These are phyloP conservation scores for Poeciliopsis infans DNA, from an alignment of 2,797 vertebrate genomes.

Conservation along the genomic window DNA sequence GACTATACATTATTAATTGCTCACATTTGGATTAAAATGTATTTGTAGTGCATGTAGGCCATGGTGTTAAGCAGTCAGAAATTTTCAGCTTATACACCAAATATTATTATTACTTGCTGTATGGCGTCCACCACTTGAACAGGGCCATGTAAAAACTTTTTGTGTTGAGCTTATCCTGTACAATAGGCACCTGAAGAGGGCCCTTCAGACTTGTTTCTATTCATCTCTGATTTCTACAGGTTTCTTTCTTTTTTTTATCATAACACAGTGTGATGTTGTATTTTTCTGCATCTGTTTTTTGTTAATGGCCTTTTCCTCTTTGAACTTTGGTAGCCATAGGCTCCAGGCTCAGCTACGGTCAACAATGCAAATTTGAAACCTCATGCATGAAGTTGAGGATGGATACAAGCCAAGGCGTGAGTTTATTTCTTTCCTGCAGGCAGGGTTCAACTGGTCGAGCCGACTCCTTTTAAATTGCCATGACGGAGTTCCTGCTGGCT, in stretches of 20 bases:
- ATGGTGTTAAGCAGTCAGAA: not conserved
- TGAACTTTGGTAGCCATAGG: slow-evolving; percentile 4
- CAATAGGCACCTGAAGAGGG: not conserved
- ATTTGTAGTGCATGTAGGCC: not conserved
- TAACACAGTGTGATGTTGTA: not conserved
- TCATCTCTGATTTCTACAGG: not conserved
- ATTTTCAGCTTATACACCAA: not conserved
- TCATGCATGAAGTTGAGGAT: slow-evolving; percentile 12
- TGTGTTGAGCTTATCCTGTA: not conserved
- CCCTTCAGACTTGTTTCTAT: not conserved
- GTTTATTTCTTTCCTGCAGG: not conserved
- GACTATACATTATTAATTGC: not conserved
- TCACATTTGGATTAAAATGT: not conserved
- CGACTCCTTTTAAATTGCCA: not conserved
- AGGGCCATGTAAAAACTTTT: not conserved
- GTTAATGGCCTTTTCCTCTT: not conserved
- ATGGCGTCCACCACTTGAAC: not conserved
- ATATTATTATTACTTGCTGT: not conserved
- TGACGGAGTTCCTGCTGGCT: not conserved
- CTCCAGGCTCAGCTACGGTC: not conserved
- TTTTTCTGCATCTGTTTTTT: not conserved
- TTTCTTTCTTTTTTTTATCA: not conserved
- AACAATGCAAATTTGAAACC: slow-evolving; percentile 10
- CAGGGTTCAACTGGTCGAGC: not conserved
- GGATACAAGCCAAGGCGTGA: not conserved